phyloP scores from a whole-genome alignment of 1,140 invertebrate genomes.

The Nylanderia fulva region DNA sequence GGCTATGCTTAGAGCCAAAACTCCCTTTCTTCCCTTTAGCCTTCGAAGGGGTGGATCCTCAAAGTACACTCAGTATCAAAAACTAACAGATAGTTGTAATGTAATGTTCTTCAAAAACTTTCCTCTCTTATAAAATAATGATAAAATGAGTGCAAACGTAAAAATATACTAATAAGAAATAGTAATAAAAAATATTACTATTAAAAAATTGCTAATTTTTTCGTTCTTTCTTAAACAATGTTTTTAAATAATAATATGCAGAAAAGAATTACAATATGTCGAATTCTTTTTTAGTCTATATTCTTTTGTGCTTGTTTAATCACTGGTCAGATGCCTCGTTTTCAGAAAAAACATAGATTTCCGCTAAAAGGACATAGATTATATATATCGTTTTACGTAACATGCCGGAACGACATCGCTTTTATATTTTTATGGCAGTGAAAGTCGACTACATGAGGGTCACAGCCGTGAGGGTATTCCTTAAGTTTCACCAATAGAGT shows the following conservation, averaged over 20 bases:
- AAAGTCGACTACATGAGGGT: conserved; percentile 81
- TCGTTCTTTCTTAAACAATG: background rate
- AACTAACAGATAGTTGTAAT: conserved; percentile 23
- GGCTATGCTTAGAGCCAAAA: conserved; percentile 74
- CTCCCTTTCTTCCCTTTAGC: conserved; percentile 61
- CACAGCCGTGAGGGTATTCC: conserved; percentile 74
- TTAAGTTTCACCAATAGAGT: conserved; percentile 75
- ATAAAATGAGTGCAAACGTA: too few species aligned
- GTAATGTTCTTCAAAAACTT: background rate
- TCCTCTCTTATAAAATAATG: background rate
- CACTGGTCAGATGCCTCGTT: background rate
- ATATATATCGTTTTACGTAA: conserved; percentile 81
- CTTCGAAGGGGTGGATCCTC: conserved; percentile 68
- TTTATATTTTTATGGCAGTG: conserved; percentile 85
- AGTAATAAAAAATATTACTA: too few species aligned
- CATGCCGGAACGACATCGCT: conserved; percentile 71
- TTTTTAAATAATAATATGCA: background rate
- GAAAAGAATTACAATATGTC: background rate
- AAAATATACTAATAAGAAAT: too few species aligned
- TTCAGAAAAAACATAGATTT: background rate
- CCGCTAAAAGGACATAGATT: background rate
- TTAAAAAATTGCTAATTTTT: background rate
- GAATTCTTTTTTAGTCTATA: background rate
- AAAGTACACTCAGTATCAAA: conserved; percentile 67
- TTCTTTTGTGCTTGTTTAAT: background rate